A percentile compares a stretch with the other conserved stretches of the same genome.
Conservation (phyloP, 1,140 invertebrate genomes). For the Chlorops oryzae region DNA sequence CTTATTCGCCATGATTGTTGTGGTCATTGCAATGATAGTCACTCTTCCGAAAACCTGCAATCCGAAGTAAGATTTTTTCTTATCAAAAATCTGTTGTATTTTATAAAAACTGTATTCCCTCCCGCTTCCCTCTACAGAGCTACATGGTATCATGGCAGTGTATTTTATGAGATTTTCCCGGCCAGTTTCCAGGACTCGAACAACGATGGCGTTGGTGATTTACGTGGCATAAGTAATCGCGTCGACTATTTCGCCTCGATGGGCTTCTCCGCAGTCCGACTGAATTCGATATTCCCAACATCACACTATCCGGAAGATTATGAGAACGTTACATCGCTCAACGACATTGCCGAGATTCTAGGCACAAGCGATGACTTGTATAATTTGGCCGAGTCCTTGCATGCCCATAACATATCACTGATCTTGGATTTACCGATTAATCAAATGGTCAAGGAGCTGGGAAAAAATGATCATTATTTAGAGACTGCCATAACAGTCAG, state of each 20-base stretch:
- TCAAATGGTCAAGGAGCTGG: conserved; percentile 52
- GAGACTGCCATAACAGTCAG: too few species aligned
- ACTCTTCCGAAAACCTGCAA: conserved; percentile 66
- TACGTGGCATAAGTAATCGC: conserved; percentile 61
- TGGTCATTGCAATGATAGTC: conserved; percentile 64
- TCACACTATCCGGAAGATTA: conserved; percentile 65
- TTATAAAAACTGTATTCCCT: too few species aligned
- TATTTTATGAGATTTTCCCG: conserved; percentile 79
- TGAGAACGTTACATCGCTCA: conserved; percentile 57
- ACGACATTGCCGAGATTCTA: conserved; percentile 56
- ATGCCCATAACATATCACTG: conserved; percentile 62
- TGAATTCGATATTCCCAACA: conserved; percentile 70
- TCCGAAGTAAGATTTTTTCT: conserved; percentile 52
- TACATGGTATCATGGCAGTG: conserved; percentile 73
- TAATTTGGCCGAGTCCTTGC: conserved; percentile 55
- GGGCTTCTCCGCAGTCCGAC: conserved; percentile 59
- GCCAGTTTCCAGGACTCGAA: conserved; percentile 73
- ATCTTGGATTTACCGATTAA: conserved; percentile 69
- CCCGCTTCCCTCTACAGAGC: conserved; percentile 45
- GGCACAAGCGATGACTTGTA: conserved; percentile 62
- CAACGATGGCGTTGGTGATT: conserved; percentile 67
- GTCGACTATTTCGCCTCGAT: conserved; percentile 63
- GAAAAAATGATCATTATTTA: conserved; percentile 14
- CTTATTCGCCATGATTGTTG: conserved; percentile 60
- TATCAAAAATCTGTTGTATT: too few species aligned